These are phyloP conservation scores for Eristalis arbustorum DNA, from an alignment of 2,888 invertebrate species.

Conservation along the genomic window DNA sequence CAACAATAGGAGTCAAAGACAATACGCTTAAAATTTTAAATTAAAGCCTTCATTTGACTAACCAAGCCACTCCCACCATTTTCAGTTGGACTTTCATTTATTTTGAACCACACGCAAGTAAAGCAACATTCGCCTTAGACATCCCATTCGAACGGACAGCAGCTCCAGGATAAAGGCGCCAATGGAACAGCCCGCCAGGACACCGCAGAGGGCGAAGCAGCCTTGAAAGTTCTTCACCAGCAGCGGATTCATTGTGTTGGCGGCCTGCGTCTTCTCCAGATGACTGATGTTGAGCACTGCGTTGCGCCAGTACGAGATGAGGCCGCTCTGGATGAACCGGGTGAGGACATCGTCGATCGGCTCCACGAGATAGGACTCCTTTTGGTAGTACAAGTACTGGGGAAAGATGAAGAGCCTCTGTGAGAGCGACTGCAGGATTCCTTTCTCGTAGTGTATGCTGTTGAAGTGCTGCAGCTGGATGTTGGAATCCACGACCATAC, in stretches of 20 bases:
- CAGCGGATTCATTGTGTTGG: slow-evolving; percentile 31
- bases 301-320: slow-evolving; percentile 20
- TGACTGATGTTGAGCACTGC: slow-evolving; percentile 25
- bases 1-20: background rate
- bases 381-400: slow-evolving; percentile 39
- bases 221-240: slow-evolving; percentile 28
- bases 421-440: slow-evolving; percentile 24
- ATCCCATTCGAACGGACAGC: background rate
- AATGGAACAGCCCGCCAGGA: slow-evolving; percentile 17
- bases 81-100: background rate
- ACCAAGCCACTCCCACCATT: no score
- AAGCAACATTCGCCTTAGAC: slow-evolving; percentile 1
- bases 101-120: background rate
- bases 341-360: slow-evolving; percentile 26
- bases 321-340: slow-evolving; percentile 25
- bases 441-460: slow-evolving; percentile 24
- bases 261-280: background rate
- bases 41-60: background rate
- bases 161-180: slow-evolving; percentile 31
- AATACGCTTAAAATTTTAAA: background rate
- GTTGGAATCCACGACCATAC: slow-evolving; percentile 47
- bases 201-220: slow-evolving; percentile 39
- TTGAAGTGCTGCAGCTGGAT: slow-evolving; percentile 54
- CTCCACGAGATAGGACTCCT: slow-evolving; percentile 34
- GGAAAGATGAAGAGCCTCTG: slow-evolving; percentile 52